phyloP scores from a whole-genome alignment of 2,113 vertebrate genomes.

The Zosterops pallidus region DNA sequence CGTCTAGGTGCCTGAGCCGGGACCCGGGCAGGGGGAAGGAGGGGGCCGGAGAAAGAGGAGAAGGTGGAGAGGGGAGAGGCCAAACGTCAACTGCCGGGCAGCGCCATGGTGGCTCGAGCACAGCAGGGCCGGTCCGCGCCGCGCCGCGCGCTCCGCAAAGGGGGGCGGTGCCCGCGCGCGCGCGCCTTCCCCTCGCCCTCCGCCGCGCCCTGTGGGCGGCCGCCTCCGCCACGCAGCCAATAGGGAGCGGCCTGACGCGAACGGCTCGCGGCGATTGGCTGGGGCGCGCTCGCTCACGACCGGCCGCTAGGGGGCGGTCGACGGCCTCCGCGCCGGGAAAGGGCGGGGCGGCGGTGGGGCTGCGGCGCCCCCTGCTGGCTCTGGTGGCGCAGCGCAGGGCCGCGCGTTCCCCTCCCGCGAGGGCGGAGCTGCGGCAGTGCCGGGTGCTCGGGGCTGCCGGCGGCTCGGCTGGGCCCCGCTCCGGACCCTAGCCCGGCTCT shows the following conservation, averaged over 20 bases:
- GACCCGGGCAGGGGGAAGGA: not conserved
- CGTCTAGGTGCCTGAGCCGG: constrained; percentile 10
- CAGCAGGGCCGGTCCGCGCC: not conserved
- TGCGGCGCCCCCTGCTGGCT: not conserved
- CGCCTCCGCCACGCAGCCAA: constrained; percentile 7
- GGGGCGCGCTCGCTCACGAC: not conserved
- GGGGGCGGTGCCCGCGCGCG: not conserved
- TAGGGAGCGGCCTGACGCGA: not conserved
- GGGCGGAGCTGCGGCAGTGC: not conserved
- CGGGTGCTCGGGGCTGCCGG: too few relatives aligned
- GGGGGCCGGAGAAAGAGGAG: not conserved
- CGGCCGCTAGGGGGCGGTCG: not conserved
- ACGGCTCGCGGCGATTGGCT: not conserved
- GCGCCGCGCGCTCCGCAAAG: constrained; percentile 21
- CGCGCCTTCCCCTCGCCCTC: not conserved
- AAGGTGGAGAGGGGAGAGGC: not conserved
- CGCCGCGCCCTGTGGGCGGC: constrained; percentile 68
- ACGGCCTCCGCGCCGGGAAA: not conserved
- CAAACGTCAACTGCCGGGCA: constrained; percentile 53
- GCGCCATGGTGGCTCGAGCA: constrained; percentile 45
- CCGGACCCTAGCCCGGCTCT: not conserved
- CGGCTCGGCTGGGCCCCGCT: not conserved
- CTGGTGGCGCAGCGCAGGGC: not conserved
- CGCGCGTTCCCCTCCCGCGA: not conserved
- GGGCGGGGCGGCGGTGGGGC: not conserved